phyloP scores from a whole-genome alignment of 2,113 vertebrate species.

The Kryptolebias marmoratus region DNA sequence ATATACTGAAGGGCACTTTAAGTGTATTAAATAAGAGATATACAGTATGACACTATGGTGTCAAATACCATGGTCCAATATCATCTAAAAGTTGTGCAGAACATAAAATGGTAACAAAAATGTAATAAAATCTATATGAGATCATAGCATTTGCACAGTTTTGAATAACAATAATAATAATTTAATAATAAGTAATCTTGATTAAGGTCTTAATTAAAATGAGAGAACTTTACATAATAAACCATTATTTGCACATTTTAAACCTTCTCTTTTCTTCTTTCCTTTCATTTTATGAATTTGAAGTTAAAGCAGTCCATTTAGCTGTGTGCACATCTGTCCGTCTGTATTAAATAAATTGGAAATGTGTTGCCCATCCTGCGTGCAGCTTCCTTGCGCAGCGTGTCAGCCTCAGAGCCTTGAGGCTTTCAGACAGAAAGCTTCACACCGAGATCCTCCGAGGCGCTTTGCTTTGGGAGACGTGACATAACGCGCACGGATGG shows the following conservation, averaged over 20 bases:
- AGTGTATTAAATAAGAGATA: too few species aligned
- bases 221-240: not conserved
- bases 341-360: constrained; percentile 14
- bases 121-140: too few species aligned
- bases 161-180: too few species aligned
- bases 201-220: not conserved
- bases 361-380: not conserved
- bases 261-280: not conserved
- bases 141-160: too few species aligned
- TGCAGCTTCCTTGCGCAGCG: constrained; percentile 8
- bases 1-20: too few species aligned
- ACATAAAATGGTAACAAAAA: not conserved
- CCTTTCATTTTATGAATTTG: not conserved
- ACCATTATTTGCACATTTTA: not conserved
- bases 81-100: not conserved
- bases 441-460: constrained; percentile 20
- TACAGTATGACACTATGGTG: too few species aligned
- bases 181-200: not conserved
- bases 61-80: too few species aligned
- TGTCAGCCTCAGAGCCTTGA: constrained; percentile 23
- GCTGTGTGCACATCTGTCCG: constrained; percentile 1
- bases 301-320: constrained; percentile 7
- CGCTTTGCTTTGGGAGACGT: constrained; percentile 17
- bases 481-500: constrained; percentile 34
- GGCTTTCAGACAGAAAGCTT: constrained; percentile 33